These are phyloP conservation scores for Engraulis encrasicolus DNA, from an alignment of 2,113 vertebrate genomes.

Conservation along the genomic window DNA sequence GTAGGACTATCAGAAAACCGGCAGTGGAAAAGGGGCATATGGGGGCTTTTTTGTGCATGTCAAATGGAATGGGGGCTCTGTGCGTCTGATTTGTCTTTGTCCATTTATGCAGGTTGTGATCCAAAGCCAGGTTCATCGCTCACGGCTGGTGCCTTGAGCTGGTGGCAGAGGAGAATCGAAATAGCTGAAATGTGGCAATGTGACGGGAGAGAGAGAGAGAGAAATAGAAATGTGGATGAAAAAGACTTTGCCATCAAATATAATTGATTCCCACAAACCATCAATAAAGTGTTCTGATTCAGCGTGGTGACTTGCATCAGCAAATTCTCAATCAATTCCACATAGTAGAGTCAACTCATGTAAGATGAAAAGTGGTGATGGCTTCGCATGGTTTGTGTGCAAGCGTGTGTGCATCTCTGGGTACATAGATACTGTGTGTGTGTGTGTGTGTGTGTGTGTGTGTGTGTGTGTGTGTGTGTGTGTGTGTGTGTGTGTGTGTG, in stretches of 20 bases:
- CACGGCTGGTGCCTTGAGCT: not conserved
- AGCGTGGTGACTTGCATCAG: not conserved
- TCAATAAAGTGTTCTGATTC: not conserved
- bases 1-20: too few species aligned
- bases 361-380: not conserved
- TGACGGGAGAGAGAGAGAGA: too few species aligned
- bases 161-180: not conserved
- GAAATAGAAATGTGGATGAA: not conserved
- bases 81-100: not conserved
- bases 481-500: too few species aligned
- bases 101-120: not conserved
- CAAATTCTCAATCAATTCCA: not conserved
- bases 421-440: too few species aligned
- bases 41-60: constrained; percentile 27
- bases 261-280: not conserved
- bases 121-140: not conserved
- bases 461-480: too few species aligned
- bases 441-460: too few species aligned
- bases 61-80: not conserved
- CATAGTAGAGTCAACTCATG: not conserved
- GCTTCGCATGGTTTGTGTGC: too few species aligned
- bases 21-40: too few species aligned
- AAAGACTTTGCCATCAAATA: not conserved
- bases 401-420: too few species aligned
- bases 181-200: too few species aligned